Conservation (phyloP, 2,797 vertebrate species). For the Erpetoichthys calabaricus region DNA sequence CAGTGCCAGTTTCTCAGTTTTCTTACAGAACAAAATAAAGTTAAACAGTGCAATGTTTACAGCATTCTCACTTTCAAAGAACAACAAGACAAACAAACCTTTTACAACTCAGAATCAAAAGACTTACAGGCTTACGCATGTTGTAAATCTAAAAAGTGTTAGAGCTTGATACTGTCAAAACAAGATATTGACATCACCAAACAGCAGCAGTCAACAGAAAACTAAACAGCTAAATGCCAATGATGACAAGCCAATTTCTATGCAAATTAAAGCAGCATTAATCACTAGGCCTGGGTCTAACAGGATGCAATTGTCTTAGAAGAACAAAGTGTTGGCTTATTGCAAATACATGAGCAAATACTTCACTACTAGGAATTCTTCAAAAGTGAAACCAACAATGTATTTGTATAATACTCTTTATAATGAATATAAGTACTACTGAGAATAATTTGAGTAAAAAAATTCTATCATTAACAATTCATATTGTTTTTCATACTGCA, state of each 20-base stretch:
- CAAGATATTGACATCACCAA: neutral
- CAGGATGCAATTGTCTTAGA: slow-evolving; percentile 30
- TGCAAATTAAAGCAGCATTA: slow-evolving; percentile 12
- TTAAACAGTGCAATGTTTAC: too few relatives aligned
- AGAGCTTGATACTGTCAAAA: neutral
- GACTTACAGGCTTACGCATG: neutral
- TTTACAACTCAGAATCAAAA: neutral
- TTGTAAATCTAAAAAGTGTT: neutral
- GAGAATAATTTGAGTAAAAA: too few relatives aligned
- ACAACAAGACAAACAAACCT: too few relatives aligned
- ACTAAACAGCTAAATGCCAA: slow-evolving; percentile 32
- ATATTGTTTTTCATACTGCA: too few relatives aligned
- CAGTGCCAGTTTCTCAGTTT: too few relatives aligned
- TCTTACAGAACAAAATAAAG: too few relatives aligned
- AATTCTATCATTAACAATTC: too few relatives aligned
- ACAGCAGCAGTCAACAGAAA: neutral
- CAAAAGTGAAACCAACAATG: neutral
- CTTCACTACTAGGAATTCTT: slow-evolving; percentile 12
- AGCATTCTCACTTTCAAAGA: too few relatives aligned
- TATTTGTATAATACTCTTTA: too few relatives aligned
- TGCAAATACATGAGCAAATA: slow-evolving; percentile 21
- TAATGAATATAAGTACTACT: too few relatives aligned
- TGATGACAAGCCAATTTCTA: slow-evolving; percentile 27
- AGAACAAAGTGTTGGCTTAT: slow-evolving; percentile 21
- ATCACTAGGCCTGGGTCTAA: slow-evolving; percentile 23